These are phyloP conservation scores for Alviniconcha strummeri DNA, from an alignment of 2,888 invertebrate genomes.

Conservation along the genomic window DNA sequence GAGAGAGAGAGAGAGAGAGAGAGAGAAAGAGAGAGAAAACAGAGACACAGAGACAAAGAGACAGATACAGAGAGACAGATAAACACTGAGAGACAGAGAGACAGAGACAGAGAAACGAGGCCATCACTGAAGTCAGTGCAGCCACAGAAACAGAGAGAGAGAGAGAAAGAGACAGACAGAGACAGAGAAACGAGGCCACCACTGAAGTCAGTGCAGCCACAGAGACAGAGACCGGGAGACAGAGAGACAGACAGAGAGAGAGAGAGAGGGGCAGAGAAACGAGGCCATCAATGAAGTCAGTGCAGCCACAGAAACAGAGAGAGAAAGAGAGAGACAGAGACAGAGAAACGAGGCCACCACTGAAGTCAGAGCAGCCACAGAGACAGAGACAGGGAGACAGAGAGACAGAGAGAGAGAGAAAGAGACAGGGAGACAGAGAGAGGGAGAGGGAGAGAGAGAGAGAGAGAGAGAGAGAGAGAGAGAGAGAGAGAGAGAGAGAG, in stretches of 20 bases:
- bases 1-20: no score
- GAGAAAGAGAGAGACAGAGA: no score
- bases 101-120: neutral
- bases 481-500: neutral
- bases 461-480: neutral
- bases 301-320: no score
- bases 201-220: neutral
- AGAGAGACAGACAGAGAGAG: no score
- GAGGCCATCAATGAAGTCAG: no score
- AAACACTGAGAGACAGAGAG: neutral
- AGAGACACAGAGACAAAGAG: no score
- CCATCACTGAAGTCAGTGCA: no score
- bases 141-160: no score
- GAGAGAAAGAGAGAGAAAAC: no score
- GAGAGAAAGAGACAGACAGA: no score
- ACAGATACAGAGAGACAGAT: neutral
- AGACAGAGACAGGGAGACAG: neutral
- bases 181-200: neutral
- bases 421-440: neutral
- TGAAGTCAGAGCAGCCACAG: neutral
- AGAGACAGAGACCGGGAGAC: neutral
- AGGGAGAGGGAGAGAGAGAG: neutral
- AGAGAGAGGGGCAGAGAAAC: no score
- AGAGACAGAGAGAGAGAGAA: neutral
- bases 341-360: neutral